Percentiles rank a stretch among this genome's conserved stretches.
phyloP scores from a whole-genome alignment of 2,113 vertebrate genomes.

The Mesocricetus auratus region DNA sequence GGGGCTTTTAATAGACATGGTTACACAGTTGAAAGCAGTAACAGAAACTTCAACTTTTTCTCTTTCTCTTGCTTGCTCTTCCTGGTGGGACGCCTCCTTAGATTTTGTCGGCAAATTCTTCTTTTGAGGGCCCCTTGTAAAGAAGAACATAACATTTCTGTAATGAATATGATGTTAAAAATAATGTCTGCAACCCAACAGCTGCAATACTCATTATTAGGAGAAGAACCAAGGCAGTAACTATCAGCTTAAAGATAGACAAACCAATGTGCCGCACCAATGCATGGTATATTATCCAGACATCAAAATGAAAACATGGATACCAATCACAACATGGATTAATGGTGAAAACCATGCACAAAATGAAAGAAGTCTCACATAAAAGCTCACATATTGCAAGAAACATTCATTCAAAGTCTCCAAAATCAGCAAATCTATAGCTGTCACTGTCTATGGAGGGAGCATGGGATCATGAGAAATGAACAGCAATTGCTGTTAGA shows the following conservation, averaged over 20 bases:
- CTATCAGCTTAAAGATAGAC: not conserved
- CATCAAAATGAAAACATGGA: not conserved
- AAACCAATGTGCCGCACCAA: not conserved
- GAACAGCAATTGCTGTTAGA: not conserved
- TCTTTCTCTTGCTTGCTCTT: not conserved
- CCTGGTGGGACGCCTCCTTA: slow-evolving; percentile 68
- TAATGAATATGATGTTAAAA: slow-evolving; percentile 21
- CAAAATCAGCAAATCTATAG: not conserved
- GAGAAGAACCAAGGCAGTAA: not conserved
- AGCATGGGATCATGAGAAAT: not conserved
- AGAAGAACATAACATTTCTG: not conserved
- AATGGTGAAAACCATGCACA: not conserved
- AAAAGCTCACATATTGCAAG: not conserved
- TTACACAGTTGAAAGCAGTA: slow-evolving; percentile 84
- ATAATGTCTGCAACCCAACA: not conserved
- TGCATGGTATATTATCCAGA: not conserved
- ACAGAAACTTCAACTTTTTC: slow-evolving; percentile 82
- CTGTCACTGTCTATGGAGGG: not conserved
- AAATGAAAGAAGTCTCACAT: not conserved
- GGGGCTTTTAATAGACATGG: slow-evolving; percentile 86
- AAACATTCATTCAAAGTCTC: not conserved
- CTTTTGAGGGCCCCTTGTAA: not conserved
- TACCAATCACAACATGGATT: not conserved
- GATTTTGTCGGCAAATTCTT: slow-evolving; percentile 27
- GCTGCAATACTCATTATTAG: not conserved